Evolutionary conservation across 2,888 invertebrate genomes (phyloP), one percentile per base, ranked within the genome.

Genomic region (Pammene aurita): DNA sequence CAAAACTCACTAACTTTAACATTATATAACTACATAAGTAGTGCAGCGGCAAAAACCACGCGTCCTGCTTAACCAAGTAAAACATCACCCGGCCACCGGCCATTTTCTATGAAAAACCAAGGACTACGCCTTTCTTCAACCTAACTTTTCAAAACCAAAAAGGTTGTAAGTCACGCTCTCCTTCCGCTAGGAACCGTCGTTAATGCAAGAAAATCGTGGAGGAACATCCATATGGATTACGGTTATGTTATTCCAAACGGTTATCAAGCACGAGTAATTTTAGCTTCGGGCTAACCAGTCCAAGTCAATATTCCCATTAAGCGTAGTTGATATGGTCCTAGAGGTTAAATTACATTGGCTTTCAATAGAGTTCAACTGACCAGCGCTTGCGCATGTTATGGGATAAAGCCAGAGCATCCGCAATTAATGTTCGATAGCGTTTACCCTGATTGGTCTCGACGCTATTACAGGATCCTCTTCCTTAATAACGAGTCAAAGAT

Each of bases 391-490:
- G 54, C 34, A 34, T n/a, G 7, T 7, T 34, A 35, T 11, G n/a
- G 26, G 26, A 54, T 54, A 35, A 10, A 13, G 34, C n/a, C 7
- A 50, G 41, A 13, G 73, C 76, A 81, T 82, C 81, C 78, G 80
- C 81, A 82, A 83, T 83, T 79, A 83, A 81, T 78, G 78, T 76
- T 76, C 76, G 76, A 76, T 80, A 76, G 75, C 77, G 77, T 78
- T 82, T 82, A 82, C 75, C 78, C 78, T 80, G 80, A 81, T 81
- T 80, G 80, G 75, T 74, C 66, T 67, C 71, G 70, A 68, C 66
- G 77, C 71, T 62, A 63, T 61, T 42, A 66, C 35, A 44, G 56
- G 70, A 70, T 52, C 52, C 65, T 55, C 38, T 58, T 44, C 58
- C 52, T 26, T 66, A 52, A 58, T 66, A 57, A 60, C 42, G 14